Evolutionary conservation across 2,888 invertebrate species (phyloP).

Genomic region (Morpho helenor): DNA sequence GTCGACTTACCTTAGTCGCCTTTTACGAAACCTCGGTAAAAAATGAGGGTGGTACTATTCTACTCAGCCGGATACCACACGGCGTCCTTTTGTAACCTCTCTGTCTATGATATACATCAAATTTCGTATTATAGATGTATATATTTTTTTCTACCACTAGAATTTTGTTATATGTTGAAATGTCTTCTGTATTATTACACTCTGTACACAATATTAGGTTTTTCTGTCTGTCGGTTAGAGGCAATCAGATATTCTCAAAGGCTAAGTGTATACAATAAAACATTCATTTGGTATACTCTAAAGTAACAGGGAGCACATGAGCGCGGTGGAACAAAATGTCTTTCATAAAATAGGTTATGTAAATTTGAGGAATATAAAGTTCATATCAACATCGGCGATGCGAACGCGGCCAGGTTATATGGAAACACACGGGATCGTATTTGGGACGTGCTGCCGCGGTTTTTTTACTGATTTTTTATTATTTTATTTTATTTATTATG

Average conservation of each 20-base stretch:
- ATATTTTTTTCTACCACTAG: no score
- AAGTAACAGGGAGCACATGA: constrained; percentile 21
- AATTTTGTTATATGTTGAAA: no score
- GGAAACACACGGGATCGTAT: constrained; percentile 34
- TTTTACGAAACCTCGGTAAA: no score
- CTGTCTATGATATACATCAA: no score
- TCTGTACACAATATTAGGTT: no score
- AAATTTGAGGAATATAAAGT: constrained; percentile 59
- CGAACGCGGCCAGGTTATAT: constrained; percentile 45
- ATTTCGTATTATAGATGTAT: no score
- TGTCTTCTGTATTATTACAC: no score
- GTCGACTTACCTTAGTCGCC: no score
- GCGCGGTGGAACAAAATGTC: constrained; percentile 32
- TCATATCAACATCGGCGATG: constrained; percentile 57
- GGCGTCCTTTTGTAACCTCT: no score
- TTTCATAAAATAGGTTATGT: constrained; percentile 57
- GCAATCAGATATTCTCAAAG: background rate
- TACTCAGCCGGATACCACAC: no score
- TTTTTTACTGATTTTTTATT: background rate
- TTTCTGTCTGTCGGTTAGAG: background rate
- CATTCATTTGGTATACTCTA: constrained; percentile 6
- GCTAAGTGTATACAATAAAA: constrained; percentile 15
- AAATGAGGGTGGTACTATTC: no score
- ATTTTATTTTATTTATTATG: no score
- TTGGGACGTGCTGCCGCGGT: background rate